Evolutionary conservation across 1,140 invertebrate genomes (phyloP).

Genomic region (Apis mellifera): Amel_HAv3.1 CM009936.2:11869501-11870000

Average conservation of each 20-base stretch:
- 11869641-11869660: conserved; percentile 87
- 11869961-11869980: background rate
- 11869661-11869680: conserved; percentile 90
- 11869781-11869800: conserved; percentile 86
- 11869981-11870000: background rate
- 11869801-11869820: conserved; percentile 86
- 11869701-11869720: conserved; percentile 84
- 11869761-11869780: conserved; percentile 84
- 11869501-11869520: background rate
- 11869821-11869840: conserved; percentile 85
- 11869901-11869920: background rate
- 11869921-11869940: background rate
- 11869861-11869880: background rate
- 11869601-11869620: background rate
- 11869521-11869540: background rate
- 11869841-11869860: conserved; percentile 83
- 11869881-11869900: background rate
- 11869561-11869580: background rate
- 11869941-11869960: background rate
- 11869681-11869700: conserved; percentile 85
- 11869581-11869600: too few relatives aligned
- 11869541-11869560: background rate
- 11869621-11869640: conserved; percentile 86
- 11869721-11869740: conserved; percentile 89
- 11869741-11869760: conserved; percentile 82